Evolutionary conservation across 1,140 invertebrate genomes (phyloP).

Genomic region (Planococcus citri): DNA sequence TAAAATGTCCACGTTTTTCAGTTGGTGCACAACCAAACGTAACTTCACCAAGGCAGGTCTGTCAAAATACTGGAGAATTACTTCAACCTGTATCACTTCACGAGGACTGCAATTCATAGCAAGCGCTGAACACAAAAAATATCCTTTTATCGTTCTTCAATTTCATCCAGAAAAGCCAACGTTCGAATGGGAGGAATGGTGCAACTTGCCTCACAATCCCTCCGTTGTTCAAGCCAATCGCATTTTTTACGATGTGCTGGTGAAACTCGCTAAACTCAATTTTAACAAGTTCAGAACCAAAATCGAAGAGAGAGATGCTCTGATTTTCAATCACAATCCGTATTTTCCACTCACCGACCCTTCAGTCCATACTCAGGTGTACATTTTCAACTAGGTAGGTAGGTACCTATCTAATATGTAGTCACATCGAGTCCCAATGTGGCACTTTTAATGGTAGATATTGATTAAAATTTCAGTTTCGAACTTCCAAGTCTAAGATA

Average conservation of each 20-base stretch:
- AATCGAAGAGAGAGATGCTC: conserved; percentile 13
- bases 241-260: conserved; percentile 66
- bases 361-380: background rate
- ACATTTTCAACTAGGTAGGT: background rate
- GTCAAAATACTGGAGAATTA: conserved; percentile 42
- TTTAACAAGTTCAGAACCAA: background rate
- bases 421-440: too few relatives aligned
- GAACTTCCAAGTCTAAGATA: too few relatives aligned
- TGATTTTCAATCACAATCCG: conserved; percentile 19
- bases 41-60: conserved; percentile 23
- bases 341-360: background rate
- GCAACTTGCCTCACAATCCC: conserved; percentile 44
- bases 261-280: conserved; percentile 13
- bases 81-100: conserved; percentile 56
- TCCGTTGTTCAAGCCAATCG: conserved; percentile 49
- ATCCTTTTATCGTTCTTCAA: conserved; percentile 73
- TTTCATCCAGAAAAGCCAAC: conserved; percentile 84
- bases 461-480: too few relatives aligned
- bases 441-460: too few relatives aligned
- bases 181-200: conserved; percentile 55
- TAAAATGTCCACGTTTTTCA: too few relatives aligned
- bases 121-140: conserved; percentile 47
- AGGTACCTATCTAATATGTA: too few relatives aligned
- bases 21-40: conserved; percentile 25
- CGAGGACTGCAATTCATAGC: conserved; percentile 56